Evolutionary conservation across 2,888 invertebrate species (phyloP).

Genomic region (Uloborus plumipes): DNA sequence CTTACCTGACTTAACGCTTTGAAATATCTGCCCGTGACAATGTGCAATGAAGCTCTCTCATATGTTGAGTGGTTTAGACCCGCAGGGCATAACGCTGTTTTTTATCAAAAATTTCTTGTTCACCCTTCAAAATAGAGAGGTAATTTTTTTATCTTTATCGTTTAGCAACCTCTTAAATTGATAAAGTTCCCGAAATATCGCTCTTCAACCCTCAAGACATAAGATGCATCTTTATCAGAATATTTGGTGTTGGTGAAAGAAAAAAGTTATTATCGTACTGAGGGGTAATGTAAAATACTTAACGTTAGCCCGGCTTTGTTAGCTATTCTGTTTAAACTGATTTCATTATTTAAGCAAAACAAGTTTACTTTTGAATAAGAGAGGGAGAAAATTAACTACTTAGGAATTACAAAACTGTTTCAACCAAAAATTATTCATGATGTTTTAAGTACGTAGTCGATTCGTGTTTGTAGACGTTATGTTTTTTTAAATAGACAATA

Average conservation of each 20-base stretch:
- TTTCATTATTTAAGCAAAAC: too few relatives aligned
- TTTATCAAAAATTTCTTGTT: slow-evolving; percentile 23
- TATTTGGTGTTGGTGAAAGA: neutral
- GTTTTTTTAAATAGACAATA: too few relatives aligned
- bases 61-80: slow-evolving; percentile 27
- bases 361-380: too few relatives aligned
- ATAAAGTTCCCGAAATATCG: slow-evolving; percentile 49
- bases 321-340: too few relatives aligned
- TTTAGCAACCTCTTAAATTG: slow-evolving; percentile 57
- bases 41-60: slow-evolving; percentile 12
- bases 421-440: too few relatives aligned
- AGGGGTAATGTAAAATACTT: too few relatives aligned
- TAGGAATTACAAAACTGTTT: too few relatives aligned
- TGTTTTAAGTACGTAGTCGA: too few relatives aligned
- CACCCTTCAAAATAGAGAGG: slow-evolving; percentile 2
- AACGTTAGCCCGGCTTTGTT: too few relatives aligned
- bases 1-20: slow-evolving; percentile 7
- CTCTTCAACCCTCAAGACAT: slow-evolving; percentile 44
- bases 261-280: too few relatives aligned
- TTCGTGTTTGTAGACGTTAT: too few relatives aligned
- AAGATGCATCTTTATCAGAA: slow-evolving; percentile 17
- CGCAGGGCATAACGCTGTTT: slow-evolving; percentile 34
- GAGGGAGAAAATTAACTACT: too few relatives aligned
- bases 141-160: slow-evolving; percentile 53
- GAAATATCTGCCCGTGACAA: slow-evolving; percentile 20